Conservation (phyloP, 1,140 invertebrate genomes). For the Pachyrhynchus sulphureomaculatus region DNA sequence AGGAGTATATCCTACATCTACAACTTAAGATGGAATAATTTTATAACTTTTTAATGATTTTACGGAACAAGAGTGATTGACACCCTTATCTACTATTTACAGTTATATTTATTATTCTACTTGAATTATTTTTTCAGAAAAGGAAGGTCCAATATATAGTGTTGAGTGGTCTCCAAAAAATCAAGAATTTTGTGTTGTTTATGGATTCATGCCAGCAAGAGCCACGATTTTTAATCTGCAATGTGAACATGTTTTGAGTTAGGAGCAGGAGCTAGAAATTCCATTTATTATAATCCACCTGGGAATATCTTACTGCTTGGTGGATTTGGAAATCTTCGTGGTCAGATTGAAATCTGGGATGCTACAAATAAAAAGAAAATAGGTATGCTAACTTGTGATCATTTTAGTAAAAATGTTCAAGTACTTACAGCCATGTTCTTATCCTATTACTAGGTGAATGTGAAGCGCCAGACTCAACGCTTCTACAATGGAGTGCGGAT, state of each 20-base stretch:
- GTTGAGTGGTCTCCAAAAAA: conserved; percentile 90
- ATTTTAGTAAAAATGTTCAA: no score
- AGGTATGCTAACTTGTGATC: conserved; percentile 54
- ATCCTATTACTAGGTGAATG: conserved; percentile 41
- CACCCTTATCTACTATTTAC: no score
- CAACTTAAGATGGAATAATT: no score
- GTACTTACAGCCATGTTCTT: no score
- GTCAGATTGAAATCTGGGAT: conserved; percentile 92
- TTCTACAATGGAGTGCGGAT: conserved; percentile 88
- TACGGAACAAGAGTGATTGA: no score
- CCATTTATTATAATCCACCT: conserved; percentile 86
- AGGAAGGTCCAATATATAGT: conserved; percentile 89
- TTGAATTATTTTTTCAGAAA: conserved; percentile 64
- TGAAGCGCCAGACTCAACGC: conserved; percentile 83
- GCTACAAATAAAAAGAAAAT: conserved; percentile 70
- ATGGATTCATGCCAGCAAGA: conserved; percentile 94
- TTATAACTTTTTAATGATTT: no score
- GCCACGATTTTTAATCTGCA: conserved; percentile 89
- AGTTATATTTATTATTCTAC: no score
- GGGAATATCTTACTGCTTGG: conserved; percentile 86
- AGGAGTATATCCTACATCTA: no score
- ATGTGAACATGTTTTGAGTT: conserved; percentile 92
- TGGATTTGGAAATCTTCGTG: conserved; percentile 93
- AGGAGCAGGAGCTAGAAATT: conserved; percentile 84
- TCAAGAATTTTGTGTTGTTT: conserved; percentile 88